These are phyloP conservation scores for Psephotus haematonotus DNA, from an alignment of 2,113 vertebrate species.

Conservation along the genomic window DNA sequence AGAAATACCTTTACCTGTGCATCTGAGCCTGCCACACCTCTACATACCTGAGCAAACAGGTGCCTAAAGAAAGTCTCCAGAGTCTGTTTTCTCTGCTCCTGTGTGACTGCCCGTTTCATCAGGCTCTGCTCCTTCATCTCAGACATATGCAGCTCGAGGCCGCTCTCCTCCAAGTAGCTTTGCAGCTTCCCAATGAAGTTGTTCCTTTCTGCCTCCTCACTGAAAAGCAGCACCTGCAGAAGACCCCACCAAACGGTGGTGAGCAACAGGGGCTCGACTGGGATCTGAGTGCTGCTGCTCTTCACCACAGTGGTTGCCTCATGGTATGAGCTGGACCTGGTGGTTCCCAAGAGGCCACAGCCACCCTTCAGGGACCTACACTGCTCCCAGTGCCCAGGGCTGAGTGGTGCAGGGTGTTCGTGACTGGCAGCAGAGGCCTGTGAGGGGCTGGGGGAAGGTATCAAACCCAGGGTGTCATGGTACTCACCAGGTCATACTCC, in stretches of 20 bases:
- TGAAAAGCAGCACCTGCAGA: conserved; percentile 88
- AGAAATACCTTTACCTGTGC: neutral
- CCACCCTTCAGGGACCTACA: neutral
- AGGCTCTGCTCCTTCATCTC: conserved; percentile 82
- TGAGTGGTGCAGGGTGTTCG: neutral
- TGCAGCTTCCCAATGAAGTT: conserved; percentile 77
- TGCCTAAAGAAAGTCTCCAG: conserved; percentile 95
- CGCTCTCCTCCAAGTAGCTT: conserved; percentile 26
- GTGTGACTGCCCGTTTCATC: conserved; percentile 85
- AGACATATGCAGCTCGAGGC: conserved; percentile 61
- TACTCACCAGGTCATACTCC: conserved; percentile 91
- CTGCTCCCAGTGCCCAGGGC: neutral
- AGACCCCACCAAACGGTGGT: neutral
- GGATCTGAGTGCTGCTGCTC: neutral
- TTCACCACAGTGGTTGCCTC: neutral
- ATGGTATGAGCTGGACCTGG: neutral
- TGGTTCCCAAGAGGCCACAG: neutral
- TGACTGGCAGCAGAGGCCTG: neutral
- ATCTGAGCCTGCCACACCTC: neutral
- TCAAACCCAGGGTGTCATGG: neutral
- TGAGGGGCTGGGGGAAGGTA: neutral
- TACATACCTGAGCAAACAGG: conserved; percentile 88
- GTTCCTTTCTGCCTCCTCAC: conserved; percentile 75
- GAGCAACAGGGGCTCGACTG: neutral
- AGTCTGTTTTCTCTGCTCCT: conserved; percentile 85